Conservation (phyloP, 2,797 vertebrate species). For the Dipus sagitta region DNA sequence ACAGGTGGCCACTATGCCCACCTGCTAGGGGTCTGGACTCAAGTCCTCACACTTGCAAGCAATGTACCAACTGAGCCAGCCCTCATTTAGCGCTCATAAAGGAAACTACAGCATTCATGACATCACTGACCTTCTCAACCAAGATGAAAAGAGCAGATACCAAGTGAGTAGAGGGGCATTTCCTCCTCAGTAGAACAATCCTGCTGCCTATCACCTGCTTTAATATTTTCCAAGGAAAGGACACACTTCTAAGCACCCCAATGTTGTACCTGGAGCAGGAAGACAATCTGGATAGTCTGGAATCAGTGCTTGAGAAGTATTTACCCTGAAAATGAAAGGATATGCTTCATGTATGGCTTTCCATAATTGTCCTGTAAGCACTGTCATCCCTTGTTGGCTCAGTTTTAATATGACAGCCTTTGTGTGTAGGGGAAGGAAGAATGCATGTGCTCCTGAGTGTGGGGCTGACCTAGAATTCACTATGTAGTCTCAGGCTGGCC, state of each 20-base stretch:
- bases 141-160: neutral
- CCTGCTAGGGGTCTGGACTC: no score
- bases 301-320: neutral
- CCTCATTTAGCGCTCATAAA: neutral
- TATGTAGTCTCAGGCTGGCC: no score
- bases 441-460: neutral
- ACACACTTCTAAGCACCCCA: neutral
- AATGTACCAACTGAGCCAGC: no score
- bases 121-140: constrained; percentile 29
- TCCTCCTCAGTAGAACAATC: neutral
- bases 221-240: neutral
- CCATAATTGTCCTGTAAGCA: neutral
- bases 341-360: neutral
- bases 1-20: no score
- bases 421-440: neutral
- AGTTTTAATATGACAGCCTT: neutral
- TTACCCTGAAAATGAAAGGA: neutral
- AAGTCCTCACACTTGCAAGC: no score
- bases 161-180: neutral
- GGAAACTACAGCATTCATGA: neutral
- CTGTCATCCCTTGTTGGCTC: neutral
- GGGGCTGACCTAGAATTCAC: no score
- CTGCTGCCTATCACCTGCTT: neutral
- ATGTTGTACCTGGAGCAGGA: neutral
- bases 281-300: neutral